Evolutionary conservation across 1,140 invertebrate species (phyloP).

Genomic region (Wasmannia auropunctata): DNA sequence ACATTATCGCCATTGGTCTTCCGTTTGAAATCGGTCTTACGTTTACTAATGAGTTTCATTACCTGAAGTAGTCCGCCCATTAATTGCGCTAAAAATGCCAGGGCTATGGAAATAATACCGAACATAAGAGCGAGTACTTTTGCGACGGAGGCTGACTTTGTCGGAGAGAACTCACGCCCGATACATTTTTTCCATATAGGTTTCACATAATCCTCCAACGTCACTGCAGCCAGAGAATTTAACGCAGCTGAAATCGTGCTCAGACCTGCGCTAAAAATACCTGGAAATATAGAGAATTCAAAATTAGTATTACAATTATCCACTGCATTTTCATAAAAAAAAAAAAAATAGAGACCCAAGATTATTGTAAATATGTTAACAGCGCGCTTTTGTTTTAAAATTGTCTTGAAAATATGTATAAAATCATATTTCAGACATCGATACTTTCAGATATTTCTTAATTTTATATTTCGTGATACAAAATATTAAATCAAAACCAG

Average conservation of each 20-base stretch:
- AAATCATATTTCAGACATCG: neutral
- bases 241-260: slow-evolving; percentile 94
- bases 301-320: neutral
- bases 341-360: neutral
- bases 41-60: neutral
- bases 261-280: slow-evolving; percentile 93
- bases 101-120: slow-evolving; percentile 89
- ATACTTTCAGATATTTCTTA: neutral
- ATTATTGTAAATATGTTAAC: neutral
- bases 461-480: neutral
- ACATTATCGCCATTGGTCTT: neutral
- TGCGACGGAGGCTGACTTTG: slow-evolving; percentile 81
- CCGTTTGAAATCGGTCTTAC: neutral
- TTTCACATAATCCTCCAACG: slow-evolving; percentile 93
- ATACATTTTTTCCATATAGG: slow-evolving; percentile 71
- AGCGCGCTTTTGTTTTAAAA: neutral
- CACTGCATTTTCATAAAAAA: too few relatives aligned
- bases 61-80: slow-evolving; percentile 89
- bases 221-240: slow-evolving; percentile 95
- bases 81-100: slow-evolving; percentile 91
- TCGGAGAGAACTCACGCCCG: slow-evolving; percentile 71
- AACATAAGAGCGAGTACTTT: slow-evolving; percentile 89
- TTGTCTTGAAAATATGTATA: neutral
- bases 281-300: slow-evolving; percentile 68
- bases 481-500: neutral